Base-by-base conservation (phyloP, 2,113 vertebrate species). In the Grallaria varia region DNA sequence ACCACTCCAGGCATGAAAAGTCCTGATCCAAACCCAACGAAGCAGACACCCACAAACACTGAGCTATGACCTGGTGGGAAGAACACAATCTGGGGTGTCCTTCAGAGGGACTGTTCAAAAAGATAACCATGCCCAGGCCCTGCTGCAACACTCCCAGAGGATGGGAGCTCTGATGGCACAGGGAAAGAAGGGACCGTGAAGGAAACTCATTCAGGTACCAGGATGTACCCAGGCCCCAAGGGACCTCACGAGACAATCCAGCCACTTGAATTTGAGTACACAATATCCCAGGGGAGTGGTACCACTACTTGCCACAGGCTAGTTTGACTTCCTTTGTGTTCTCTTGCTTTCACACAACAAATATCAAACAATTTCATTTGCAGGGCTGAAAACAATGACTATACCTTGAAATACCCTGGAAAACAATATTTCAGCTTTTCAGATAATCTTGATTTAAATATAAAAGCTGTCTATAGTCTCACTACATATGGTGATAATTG, bases 241-340 rank as follows among this genome's bases (percentile, higher is more conserved):
- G 30, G 14, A 69, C 17, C 6, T 18, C 3, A 0, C 21, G 11
- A 12, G 20, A 14, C 14, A 25, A 9, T 39, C 27, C 53, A 72
- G 33, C 1, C 39, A 42, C 52, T 50, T 52, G 33, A 72, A 68
- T 44, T 64, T 28, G 44, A 58, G 9, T 42, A 16, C 50, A 19
- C 0, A 0, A 16, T 27, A 23, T 21, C 37, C 56, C 53, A 47
- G 12, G 11, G 21, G 8, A 80, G 35, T 2, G 3, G 39, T 55
- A 68, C 6, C 9, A 17, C 23, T 59, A 1, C 25, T 72, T 63
- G 6, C 6, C 23, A 37, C 5, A 35, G n/a, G 9, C 11, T 88
- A 20, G 24, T 14, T 37, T 73, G 31, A 12, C 11, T 58, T 55
- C 12, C 19, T 69, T 50, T 52, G 8, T 18, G 14, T 18, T 76